Conservation (phyloP, 1,140 invertebrate genomes). For the Mactra quadrangularis region DNA sequence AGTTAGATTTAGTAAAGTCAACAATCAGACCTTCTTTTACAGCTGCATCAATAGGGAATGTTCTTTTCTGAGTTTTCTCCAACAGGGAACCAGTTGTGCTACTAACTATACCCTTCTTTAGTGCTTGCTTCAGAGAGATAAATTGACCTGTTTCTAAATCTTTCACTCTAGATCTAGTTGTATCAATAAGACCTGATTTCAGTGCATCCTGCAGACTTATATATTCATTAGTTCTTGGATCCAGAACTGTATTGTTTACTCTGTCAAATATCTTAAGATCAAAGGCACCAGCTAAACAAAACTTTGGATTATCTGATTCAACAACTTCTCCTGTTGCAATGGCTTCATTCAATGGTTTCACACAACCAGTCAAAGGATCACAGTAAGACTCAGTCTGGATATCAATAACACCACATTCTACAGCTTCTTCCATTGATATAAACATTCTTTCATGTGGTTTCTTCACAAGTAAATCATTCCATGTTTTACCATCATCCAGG, state of each 20-base stretch:
- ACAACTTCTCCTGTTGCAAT: slow-evolving; percentile 86
- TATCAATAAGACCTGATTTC: slow-evolving; percentile 92
- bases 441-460: slow-evolving; percentile 88
- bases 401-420: slow-evolving; percentile 92
- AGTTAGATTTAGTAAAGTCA: slow-evolving; percentile 87
- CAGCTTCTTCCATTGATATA: slow-evolving; percentile 89
- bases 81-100: slow-evolving; percentile 90
- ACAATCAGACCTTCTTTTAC: slow-evolving; percentile 91
- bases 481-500: slow-evolving; percentile 78
- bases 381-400: slow-evolving; percentile 90
- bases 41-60: slow-evolving; percentile 92
- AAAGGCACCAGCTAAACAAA: slow-evolving; percentile 83
- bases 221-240: slow-evolving; percentile 68
- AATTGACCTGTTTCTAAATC: slow-evolving; percentile 84
- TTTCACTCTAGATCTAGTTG: slow-evolving; percentile 90
- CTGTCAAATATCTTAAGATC: slow-evolving; percentile 86
- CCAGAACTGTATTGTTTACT: slow-evolving; percentile 67
- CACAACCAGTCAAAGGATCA: slow-evolving; percentile 89
- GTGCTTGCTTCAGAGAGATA: slow-evolving; percentile 91
- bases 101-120: slow-evolving; percentile 94
- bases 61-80: slow-evolving; percentile 88
- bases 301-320: slow-evolving; percentile 63
- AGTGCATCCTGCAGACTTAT: slow-evolving; percentile 83
- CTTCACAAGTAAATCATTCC: slow-evolving; percentile 87
- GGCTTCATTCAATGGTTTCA: slow-evolving; percentile 90